Conservation (phyloP, 2,113 vertebrate species). For the Turdus rufiventris region DNA sequence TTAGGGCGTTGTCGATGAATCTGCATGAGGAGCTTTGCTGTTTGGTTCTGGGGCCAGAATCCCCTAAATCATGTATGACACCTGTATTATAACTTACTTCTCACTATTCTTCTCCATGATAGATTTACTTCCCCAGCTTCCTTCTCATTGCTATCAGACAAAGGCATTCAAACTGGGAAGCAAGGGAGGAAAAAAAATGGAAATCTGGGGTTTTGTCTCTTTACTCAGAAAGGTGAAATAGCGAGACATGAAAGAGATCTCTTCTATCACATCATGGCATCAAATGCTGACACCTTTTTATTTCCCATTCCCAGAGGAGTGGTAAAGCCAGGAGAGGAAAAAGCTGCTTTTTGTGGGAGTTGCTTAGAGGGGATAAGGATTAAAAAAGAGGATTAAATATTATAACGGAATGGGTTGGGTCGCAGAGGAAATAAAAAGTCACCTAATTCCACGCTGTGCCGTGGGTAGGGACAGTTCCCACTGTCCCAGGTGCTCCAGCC, state of each 20-base stretch:
- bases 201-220: not conserved
- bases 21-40: conserved; percentile 10
- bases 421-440: not conserved
- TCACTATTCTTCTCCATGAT: not conserved
- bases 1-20: not conserved
- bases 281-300: not conserved
- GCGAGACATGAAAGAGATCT: not conserved
- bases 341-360: fast-evolving
- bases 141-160: not conserved
- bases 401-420: too few relatives aligned
- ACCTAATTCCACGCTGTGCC: not conserved
- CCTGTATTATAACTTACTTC: conserved; percentile 52
- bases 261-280: not conserved
- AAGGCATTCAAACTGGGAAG: conserved; percentile 13
- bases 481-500: fast-evolving
- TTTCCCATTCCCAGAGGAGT: not conserved
- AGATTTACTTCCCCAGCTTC: not conserved
- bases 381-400: fast-evolving
- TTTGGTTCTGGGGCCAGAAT: not conserved
- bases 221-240: not conserved
- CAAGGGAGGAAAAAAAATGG: not conserved
- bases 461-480: not conserved
- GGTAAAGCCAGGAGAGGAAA: not conserved
- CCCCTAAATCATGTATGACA: conserved; percentile 42
- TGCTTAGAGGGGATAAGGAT: not conserved